Evolutionary conservation across 1,140 invertebrate genomes (phyloP).

Genomic region (Aphelenchoides besseyi): DNA sequence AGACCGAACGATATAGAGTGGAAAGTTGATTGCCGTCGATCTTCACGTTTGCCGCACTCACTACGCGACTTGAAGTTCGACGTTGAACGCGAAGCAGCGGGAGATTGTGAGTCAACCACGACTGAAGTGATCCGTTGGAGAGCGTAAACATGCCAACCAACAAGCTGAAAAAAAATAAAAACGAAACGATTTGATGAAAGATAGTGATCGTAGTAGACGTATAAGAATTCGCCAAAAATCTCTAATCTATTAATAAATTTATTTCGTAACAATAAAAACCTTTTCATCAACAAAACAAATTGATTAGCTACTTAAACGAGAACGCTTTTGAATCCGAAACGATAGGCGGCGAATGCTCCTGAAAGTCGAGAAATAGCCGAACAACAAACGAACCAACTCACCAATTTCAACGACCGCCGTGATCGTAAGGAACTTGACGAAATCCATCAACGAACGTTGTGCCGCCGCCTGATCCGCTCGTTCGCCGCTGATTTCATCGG

Average conservation of each 20-base stretch:
- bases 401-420: neutral
- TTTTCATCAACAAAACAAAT: neutral
- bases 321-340: neutral
- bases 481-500: neutral
- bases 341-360: slow-evolving; percentile 2
- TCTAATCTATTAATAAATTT: neutral
- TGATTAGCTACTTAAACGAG: neutral
- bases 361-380: neutral
- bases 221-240: no score
- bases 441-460: neutral
- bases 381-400: neutral
- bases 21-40: neutral
- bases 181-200: neutral
- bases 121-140: neutral
- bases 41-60: neutral
- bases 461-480: neutral
- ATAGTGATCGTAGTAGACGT: no score
- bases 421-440: neutral
- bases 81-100: neutral
- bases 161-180: neutral
- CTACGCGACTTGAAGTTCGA: neutral
- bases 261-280: no score
- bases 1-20: neutral
- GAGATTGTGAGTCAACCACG: neutral
- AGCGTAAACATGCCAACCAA: neutral